phyloP scores from a whole-genome alignment of 2,797 vertebrate genomes.

The Cyclura pinguis region DNA sequence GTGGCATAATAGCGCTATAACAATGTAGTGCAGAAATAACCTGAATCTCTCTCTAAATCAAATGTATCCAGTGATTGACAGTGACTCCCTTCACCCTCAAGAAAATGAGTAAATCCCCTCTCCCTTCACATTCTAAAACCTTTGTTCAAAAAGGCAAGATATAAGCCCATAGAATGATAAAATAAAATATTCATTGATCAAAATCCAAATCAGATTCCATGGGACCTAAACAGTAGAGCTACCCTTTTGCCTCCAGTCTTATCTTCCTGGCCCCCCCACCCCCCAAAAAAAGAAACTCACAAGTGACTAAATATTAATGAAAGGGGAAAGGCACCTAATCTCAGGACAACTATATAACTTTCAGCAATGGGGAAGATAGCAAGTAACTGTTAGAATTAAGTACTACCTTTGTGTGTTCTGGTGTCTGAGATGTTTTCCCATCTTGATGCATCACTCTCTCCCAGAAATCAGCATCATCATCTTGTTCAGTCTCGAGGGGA shows the following conservation, averaged over 20 bases:
- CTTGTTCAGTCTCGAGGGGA: neutral
- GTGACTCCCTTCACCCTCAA: neutral
- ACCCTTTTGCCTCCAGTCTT: neutral
- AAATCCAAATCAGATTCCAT: neutral
- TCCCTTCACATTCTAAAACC: neutral
- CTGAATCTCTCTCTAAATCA: neutral
- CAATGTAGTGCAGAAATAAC: too few species aligned
- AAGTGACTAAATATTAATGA: neutral
- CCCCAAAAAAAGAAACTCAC: neutral
- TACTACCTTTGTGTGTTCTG: slow-evolving; percentile 41
- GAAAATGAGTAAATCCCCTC: neutral
- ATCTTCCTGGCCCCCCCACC: neutral
- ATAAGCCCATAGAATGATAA: neutral
- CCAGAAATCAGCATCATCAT: slow-evolving; percentile 77
- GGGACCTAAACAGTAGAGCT: neutral
- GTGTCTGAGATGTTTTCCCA: neutral
- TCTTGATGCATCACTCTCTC: slow-evolving; percentile 77
- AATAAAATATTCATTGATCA: neutral
- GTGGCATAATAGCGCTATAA: too few species aligned
- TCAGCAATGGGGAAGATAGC: neutral
- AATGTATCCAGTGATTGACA: neutral
- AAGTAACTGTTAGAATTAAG: neutral
- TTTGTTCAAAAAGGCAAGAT: too few species aligned
- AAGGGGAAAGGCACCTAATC: neutral
- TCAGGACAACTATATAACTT: too few species aligned